phyloP scores from a whole-genome alignment of 2,113 vertebrate genomes.

The Coturnix japonica region DNA sequence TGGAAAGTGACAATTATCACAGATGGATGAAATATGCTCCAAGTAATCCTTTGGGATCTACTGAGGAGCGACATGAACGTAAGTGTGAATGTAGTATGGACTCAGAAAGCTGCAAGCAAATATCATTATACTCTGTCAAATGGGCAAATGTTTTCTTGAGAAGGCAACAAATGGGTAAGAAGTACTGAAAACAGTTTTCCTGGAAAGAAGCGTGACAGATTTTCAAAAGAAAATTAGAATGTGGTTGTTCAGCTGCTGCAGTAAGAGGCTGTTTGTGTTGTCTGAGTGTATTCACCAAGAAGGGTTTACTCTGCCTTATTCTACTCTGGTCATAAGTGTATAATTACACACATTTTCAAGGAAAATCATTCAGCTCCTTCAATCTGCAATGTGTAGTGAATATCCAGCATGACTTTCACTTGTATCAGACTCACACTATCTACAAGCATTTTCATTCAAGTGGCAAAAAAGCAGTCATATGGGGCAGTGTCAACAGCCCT shows the following conservation, averaged over 20 bases:
- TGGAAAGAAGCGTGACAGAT: neutral
- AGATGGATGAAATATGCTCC: neutral
- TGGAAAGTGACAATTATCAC: neutral
- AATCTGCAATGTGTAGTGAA: neutral
- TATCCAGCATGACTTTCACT: neutral
- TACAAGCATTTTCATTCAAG: neutral
- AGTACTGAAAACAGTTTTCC: neutral
- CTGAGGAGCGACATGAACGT: neutral
- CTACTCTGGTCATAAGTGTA: neutral
- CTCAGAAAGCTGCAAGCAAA: neutral
- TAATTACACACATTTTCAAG: neutral
- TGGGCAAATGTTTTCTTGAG: neutral
- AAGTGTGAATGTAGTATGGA: rapidly evolving
- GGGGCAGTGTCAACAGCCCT: neutral
- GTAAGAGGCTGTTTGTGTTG: neutral
- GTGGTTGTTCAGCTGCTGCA: neutral
- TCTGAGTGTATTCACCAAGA: rapidly evolving
- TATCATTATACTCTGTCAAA: neutral
- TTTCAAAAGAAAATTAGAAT: neutral
- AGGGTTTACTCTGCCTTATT: neutral
- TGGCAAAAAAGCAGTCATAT: neutral
- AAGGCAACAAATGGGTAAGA: neutral
- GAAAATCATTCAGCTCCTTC: neutral
- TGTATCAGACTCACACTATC: neutral
- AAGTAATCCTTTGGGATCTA: neutral